Base-by-base conservation (phyloP, 2,113 vertebrate genomes). In the Laterallus jamaicensis region DNA sequence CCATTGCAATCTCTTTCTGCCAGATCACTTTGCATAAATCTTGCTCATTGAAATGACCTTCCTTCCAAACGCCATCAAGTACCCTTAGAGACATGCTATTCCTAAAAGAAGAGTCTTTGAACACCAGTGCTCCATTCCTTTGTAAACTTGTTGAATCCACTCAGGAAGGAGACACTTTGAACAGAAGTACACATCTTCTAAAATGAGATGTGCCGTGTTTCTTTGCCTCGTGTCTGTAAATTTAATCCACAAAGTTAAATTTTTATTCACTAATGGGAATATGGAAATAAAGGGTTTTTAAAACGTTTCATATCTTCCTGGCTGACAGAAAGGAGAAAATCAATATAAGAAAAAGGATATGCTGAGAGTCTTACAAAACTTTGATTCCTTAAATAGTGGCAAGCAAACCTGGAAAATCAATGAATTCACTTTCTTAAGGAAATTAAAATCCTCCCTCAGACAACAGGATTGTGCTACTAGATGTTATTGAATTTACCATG, bases 341-440 rank as follows among this genome's bases (percentile, higher is more conserved):
- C 73, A 76, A 15, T 94, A 39, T n/a, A 87, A 64, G 70, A 64
- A 58, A 81, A 91, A 92, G 5, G 15, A 81, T 68, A 89, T 19
- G 21, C 69, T 58, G 62, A 71, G 49, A 70, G 31, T 66, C 31
- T 77, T 37, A 47, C 7, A 82, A 92, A 89, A 70, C 22, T 76
- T 93, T 7, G 3, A 75, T 92, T 78, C 64, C 54, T 86, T 92
- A 88, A 71, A 71, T 58, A 79, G 64, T 21, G 11, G 35, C 54
- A 95, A 86, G 54, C 20, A 96, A 88, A 82, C 15, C 9, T 56
- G 20, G 29, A 93, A 92, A 95, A 95, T 86, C 35, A 9, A 91
- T 94, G 21, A 17, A 82, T 80, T 90, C n/a, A 44, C 10, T 11
- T 21, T 86, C 39, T 26, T 58, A 84, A 95, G 49, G 42, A 84